phyloP scores from a whole-genome alignment of 2,113 vertebrate genomes.

The Cyanoliseus patagonus region DNA sequence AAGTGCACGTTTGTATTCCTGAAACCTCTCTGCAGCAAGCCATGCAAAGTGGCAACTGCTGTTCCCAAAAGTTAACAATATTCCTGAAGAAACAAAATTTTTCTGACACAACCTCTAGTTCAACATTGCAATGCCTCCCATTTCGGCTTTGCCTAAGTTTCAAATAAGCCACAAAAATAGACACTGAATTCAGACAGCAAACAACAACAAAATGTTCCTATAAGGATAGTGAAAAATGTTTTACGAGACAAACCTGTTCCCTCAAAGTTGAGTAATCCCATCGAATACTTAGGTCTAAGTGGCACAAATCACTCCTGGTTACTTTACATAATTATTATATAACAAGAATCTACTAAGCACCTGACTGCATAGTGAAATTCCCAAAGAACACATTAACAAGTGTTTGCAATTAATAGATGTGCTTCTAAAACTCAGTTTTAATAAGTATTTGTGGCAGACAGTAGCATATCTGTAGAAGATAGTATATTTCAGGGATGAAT shows the following conservation, averaged over 20 bases:
- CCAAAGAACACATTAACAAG: not conserved
- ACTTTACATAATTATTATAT: not conserved
- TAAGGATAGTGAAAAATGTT: not conserved
- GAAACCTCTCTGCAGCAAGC: not conserved
- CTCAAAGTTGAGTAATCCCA: not conserved
- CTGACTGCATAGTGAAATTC: not conserved
- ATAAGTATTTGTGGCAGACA: not conserved
- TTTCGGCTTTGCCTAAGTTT: not conserved
- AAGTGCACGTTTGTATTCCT: not conserved
- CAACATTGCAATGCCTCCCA: not conserved
- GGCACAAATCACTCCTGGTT: not conserved
- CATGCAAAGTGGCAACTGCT: not conserved
- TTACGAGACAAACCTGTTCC: not conserved
- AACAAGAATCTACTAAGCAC: not conserved
- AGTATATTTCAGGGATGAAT: not conserved
- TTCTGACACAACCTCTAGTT: not conserved
- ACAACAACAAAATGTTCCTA: not conserved
- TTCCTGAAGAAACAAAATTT: not conserved
- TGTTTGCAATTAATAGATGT: rapidly evolving
- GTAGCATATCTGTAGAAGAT: not conserved
- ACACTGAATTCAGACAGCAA: not conserved
- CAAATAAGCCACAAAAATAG: not conserved
- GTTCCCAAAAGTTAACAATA: not conserved
- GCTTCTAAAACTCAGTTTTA: not conserved
- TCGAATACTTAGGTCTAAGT: not conserved